Evolutionary conservation across 2,797 vertebrate species (phyloP), one percentile per base, ranked within the genome.

Genomic region (Malacoraja senta): DNA sequence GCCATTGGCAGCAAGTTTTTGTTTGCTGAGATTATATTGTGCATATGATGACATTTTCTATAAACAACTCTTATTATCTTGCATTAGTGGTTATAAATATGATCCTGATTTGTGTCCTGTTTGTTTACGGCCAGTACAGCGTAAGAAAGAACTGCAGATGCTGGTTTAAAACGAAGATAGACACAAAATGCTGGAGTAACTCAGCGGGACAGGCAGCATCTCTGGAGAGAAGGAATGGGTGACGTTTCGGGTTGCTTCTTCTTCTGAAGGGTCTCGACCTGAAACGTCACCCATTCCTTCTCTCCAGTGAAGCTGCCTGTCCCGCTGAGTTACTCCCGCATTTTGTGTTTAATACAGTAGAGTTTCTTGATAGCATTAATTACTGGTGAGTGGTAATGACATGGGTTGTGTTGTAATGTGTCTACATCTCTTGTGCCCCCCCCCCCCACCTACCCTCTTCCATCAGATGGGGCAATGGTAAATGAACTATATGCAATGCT

Each of bases 401-500:
- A 32, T 86, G 61, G 32, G 7, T 19, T 88, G n/a, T 32, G 35
- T 29, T n/a, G 38, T 35, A 35, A 9, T 44, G n/a, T 71, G 92
- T 19, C 72, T 68, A 19, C 21, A 9, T 38, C 58, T 61, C 21
- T 61, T 15, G 3, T 21, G 35, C 93, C 58, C 93, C 91, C 94
- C 94, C 44, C n/a, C n/a, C n/a, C n/a, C n/a, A n/a, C n/a, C n/a
- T n/a, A 53, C 12, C n/a, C 77, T 12, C 77, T 32, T 80, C 86
- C 78, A 32, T 93, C 77, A 94, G 98, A 99, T 91, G 97, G 97
- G 6, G 94, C 96, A 0, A 93, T 99, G 94, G 98, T 99, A 95
- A 99, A 99, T 0, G 98, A 99, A 95, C 95, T 99, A 26, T 99
- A 99, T 94, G 97, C 97, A 94, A 95, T 99, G 95, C 97, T 99